These are phyloP conservation scores for Morus bassanus DNA, from an alignment of 2,797 vertebrate genomes.

Conservation along the genomic window DNA sequence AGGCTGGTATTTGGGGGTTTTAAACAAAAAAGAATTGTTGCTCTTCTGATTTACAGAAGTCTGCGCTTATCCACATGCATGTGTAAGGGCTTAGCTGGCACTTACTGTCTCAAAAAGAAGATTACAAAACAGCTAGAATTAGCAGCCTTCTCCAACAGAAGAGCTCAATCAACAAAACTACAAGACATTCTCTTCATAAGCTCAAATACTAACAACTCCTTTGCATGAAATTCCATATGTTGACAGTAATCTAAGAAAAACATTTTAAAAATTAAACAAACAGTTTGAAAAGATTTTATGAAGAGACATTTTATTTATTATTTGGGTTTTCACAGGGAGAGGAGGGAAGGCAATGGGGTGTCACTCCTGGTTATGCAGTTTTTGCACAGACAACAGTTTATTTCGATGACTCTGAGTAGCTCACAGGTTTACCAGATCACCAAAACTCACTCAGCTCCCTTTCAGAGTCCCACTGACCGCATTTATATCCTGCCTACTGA, in stretches of 20 bases:
- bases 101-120: neutral
- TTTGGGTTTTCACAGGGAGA: neutral
- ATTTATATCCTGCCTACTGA: neutral
- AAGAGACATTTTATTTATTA: neutral
- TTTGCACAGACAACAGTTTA: neutral
- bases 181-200: neutral
- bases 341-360: neutral
- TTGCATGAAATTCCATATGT: neutral
- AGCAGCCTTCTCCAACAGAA: neutral
- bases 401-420: accelerated
- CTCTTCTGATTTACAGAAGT: neutral
- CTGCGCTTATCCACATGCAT: neutral
- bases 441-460: neutral
- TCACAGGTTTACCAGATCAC: neutral
- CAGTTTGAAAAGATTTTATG: neutral
- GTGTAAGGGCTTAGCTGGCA: neutral
- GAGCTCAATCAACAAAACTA: neutral
- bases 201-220: neutral
- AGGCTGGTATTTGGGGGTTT: neutral
- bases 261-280: neutral
- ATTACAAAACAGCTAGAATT: neutral
- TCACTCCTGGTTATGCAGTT: neutral
- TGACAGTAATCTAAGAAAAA: neutral
- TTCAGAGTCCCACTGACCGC: neutral
- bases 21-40: neutral